Evolutionary conservation across 2,888 invertebrate genomes (phyloP).

Genomic region (Drepanosiphum platanoidis): DNA sequence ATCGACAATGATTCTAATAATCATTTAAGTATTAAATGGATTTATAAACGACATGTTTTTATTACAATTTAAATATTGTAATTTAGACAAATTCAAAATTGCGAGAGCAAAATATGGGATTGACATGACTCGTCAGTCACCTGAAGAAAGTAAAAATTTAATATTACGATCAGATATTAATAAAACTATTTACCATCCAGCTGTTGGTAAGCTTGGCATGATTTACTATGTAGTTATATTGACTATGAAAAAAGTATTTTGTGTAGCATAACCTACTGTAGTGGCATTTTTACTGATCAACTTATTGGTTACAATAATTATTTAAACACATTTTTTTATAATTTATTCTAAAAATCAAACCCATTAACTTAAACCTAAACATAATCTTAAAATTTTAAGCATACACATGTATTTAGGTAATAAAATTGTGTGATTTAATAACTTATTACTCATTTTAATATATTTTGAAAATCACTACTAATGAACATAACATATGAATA

Average conservation of each 20-base stretch:
- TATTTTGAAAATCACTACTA: too few relatives aligned
- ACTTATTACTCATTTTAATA: too few relatives aligned
- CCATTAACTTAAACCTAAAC: not conserved
- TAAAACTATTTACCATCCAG: conserved; percentile 56
- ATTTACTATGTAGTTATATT: conserved; percentile 51
- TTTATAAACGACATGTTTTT: not conserved
- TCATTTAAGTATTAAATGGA: not conserved
- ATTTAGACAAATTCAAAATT: conserved; percentile 60
- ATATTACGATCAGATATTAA: conserved; percentile 42
- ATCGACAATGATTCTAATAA: not conserved
- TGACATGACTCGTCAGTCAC: conserved; percentile 51
- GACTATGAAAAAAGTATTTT: not conserved
- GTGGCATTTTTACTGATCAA: not conserved
- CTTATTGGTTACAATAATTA: too few relatives aligned
- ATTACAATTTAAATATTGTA: conserved; percentile 56
- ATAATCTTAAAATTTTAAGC: not conserved
- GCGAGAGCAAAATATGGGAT: conserved; percentile 51
- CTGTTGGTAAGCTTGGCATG: conserved; percentile 58
- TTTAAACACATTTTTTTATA: not conserved
- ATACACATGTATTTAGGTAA: too few relatives aligned
- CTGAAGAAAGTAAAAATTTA: conserved; percentile 55
- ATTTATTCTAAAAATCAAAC: not conserved
- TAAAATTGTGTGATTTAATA: too few relatives aligned
- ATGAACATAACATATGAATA: too few relatives aligned
- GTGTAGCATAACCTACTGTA: not conserved